Evolutionary conservation across 2,888 invertebrate genomes (phyloP), one percentile per base, ranked within the genome.

Genomic region (Seira musarum): DNA sequence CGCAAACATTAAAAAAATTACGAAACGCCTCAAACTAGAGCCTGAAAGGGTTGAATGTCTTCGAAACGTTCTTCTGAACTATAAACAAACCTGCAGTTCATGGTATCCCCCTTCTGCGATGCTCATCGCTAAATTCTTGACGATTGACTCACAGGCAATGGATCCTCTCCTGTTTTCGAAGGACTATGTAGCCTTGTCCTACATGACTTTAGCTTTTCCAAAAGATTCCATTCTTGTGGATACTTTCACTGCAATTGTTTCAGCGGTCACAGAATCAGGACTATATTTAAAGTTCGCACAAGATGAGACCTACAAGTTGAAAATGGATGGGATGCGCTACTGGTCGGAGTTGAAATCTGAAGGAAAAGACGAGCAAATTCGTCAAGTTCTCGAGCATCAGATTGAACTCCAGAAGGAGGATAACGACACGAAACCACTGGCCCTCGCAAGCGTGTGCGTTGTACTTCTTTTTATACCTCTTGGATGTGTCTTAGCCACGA

Each of bases 141-240:
- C 80, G 6, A 6, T 83, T 2, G 81, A 78, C 22, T 49, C 77
- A 5, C 57, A 66, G 8, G 30, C 30, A 5, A 5, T 72, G 5
- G 66, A 82, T 2, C 82, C 80, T 3, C 21, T 83, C 0, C 5
- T 81, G 1, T 19, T 30, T 53, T 78, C 80, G 0, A 78, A 72
- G 17, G 80, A 83, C 17, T 30, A 68, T 17, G 74, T 81, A 15
- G 63, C 82, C 8, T 25, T 78, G 2, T 78, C 75, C 1, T 78
- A 67, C 25, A 82, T 83, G 82, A 82, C 83, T 1, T 13, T 83
- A 2, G 82, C 73, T 0, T 83, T 83, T 76, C 71, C 66, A 13
- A 82, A 76, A 21, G 80, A 82, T 46, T 83, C 83, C 6, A 75
- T 78, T 72, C 25, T 74, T 17, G 78, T 73, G 6, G 83, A 83